These are phyloP conservation scores for Plumapathes pennacea DNA, from an alignment of 92 coral and sea anemone genomes.

Conservation along the genomic window DNA sequence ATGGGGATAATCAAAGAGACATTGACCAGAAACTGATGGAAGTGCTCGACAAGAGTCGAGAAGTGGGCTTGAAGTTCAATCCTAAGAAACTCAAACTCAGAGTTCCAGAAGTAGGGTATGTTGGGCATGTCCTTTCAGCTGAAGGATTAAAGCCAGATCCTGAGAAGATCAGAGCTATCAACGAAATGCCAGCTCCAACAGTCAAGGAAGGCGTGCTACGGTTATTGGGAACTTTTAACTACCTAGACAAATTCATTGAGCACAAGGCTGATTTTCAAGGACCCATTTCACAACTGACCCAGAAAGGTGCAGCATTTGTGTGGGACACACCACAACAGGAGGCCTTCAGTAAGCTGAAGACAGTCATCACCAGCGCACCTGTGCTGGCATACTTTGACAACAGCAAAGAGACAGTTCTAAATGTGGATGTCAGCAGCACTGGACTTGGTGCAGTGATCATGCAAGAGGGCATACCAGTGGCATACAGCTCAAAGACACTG, in stretches of 20 bases:
- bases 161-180: constrained; percentile 24
- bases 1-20: background rate
- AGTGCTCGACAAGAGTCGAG: constrained; percentile 10
- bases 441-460: constrained; percentile 53
- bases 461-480: constrained; percentile 43
- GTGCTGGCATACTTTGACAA: constrained; percentile 41
- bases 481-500: constrained; percentile 39
- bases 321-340: constrained; percentile 51
- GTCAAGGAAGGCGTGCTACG: constrained; percentile 36
- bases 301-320: constrained; percentile 35
- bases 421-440: constrained; percentile 37
- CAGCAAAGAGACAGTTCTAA: constrained; percentile 21
- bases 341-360: constrained; percentile 40
- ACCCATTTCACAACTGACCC: constrained; percentile 33
- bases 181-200: constrained; percentile 42
- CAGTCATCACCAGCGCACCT: constrained; percentile 28
- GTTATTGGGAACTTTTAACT: constrained; percentile 27
- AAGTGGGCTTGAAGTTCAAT: constrained; percentile 34
- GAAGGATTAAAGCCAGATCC: constrained; percentile 43
- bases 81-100: constrained; percentile 16
- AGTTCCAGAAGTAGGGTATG: constrained; percentile 14
- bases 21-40: constrained; percentile 11
- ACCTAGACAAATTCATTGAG: constrained; percentile 45
- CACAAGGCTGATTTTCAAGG: constrained; percentile 42
- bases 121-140: constrained; percentile 22